phyloP scores from a whole-genome alignment of 2,113 vertebrate genomes.

The Pseudorhombus dupliciocellatus region DNA sequence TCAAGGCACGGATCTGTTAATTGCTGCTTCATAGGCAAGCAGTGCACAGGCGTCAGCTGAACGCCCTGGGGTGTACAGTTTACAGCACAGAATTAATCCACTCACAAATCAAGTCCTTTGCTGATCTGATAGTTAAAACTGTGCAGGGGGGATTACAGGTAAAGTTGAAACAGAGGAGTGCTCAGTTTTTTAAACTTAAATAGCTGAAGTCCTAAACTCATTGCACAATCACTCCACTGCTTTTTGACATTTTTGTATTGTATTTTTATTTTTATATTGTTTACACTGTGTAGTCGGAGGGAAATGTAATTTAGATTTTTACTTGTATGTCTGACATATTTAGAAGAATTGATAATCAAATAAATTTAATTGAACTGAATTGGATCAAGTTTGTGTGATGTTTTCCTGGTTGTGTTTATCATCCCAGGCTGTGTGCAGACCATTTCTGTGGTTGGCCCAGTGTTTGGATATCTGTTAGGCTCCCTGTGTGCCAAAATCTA shows the following conservation, averaged over 20 bases:
- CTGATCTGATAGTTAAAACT: background rate
- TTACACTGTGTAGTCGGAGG: too few species aligned
- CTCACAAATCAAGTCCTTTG: background rate
- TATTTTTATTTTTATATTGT: too few species aligned
- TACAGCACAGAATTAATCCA: background rate
- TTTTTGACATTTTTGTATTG: too few species aligned
- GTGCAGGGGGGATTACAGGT: background rate
- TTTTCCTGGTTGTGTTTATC: conserved; percentile 21
- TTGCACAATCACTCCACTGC: too few species aligned
- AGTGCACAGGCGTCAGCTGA: background rate
- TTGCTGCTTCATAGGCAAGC: background rate
- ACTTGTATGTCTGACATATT: too few species aligned
- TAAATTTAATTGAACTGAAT: too few species aligned
- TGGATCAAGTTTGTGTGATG: conserved; percentile 1
- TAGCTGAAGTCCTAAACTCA: background rate
- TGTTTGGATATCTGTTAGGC: conserved; percentile 81
- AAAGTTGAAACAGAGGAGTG: too few species aligned
- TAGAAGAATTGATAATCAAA: too few species aligned
- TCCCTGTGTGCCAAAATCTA: conserved; percentile 82
- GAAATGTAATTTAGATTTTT: too few species aligned
- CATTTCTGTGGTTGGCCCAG: conserved; percentile 79
- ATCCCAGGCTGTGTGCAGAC: conserved; percentile 80
- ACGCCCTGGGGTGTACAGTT: background rate
- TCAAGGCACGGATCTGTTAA: background rate
- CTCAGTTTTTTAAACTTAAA: too few species aligned